Conservation (phyloP, 2,113 vertebrate genomes). For the Suncus etruscus region DNA sequence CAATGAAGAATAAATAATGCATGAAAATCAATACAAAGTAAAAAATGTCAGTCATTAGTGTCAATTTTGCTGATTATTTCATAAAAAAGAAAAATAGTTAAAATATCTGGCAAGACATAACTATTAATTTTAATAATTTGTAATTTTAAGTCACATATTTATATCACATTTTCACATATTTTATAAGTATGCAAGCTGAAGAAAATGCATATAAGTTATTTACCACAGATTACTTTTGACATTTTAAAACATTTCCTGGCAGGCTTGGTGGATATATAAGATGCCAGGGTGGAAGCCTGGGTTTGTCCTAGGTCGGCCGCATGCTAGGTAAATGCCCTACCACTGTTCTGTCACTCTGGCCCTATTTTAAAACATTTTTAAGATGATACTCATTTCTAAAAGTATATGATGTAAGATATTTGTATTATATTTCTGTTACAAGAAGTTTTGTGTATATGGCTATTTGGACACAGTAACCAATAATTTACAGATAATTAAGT, state of each 20-base stretch:
- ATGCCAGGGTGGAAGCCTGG: no score
- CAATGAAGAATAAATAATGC: neutral
- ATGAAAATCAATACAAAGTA: neutral
- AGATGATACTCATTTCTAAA: neutral
- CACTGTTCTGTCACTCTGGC: no score
- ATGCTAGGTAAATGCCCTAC: no score
- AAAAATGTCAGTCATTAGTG: neutral
- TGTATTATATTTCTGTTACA: conserved; percentile 10
- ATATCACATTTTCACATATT: no score
- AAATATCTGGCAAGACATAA: neutral
- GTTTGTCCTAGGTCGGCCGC: no score
- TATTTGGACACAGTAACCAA: neutral
- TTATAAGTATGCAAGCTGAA: neutral
- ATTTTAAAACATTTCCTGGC: neutral
- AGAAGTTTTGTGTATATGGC: neutral
- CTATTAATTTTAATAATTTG: neutral
- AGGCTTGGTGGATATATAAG: no score
- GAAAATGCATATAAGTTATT: neutral
- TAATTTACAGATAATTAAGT: neutral
- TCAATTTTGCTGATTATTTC: neutral
- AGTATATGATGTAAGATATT: neutral
- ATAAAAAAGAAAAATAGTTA: accelerated
- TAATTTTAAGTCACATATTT: no score
- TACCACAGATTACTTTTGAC: neutral
- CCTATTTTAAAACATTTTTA: neutral